These are phyloP conservation scores for Aplodontia rufa DNA, from an alignment of 2,113 vertebrate species.

Conservation along the genomic window DNA sequence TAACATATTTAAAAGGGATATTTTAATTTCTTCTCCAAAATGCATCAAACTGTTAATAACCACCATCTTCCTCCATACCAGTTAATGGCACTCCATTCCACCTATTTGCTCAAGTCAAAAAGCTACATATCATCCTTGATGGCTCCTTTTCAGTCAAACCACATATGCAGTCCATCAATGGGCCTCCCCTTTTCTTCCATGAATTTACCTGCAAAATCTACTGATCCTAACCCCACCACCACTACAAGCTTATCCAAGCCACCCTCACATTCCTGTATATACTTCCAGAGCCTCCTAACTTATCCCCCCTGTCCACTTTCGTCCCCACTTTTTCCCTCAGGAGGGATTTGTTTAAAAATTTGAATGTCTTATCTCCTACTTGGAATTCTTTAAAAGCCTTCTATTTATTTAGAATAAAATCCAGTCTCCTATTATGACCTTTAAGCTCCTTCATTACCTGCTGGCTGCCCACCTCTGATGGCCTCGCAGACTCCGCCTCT, in stretches of 20 bases:
- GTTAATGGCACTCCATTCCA: background rate
- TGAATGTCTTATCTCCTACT: background rate
- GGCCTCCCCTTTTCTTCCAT: background rate
- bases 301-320: background rate
- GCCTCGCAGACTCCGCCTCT: background rate
- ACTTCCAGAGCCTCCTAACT: background rate
- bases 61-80: background rate
- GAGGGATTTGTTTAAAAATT: background rate
- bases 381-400: background rate
- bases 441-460: background rate
- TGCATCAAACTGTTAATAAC: background rate
- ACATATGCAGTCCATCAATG: background rate
- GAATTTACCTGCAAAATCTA: background rate
- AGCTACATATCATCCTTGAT: background rate
- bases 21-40: background rate
- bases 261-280: background rate
- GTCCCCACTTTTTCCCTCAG: background rate
- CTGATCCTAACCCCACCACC: too few relatives aligned
- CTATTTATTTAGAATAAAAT: background rate
- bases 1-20: background rate
- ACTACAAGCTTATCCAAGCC: background rate
- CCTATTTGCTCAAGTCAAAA: background rate
- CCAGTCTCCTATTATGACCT: background rate
- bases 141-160: background rate
- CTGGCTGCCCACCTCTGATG: background rate